Base-by-base conservation (phyloP, 2,797 vertebrate genomes). In the Dendrocincla tyrannina region DNA sequence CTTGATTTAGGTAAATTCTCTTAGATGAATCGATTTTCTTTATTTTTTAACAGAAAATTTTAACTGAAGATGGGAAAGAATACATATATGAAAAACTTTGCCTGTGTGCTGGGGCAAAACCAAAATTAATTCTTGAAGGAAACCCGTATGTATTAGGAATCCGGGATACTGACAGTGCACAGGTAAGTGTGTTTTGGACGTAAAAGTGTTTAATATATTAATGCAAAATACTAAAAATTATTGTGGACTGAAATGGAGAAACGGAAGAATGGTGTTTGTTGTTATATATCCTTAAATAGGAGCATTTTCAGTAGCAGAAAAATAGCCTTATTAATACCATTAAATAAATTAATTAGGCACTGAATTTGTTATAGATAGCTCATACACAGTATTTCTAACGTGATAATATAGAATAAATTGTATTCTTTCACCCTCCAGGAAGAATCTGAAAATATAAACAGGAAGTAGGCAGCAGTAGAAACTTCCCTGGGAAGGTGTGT, bases 111-210 rank as follows among this genome's bases (percentile, higher is more conserved):
- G 99, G 99, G 56, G 99, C 97, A 46, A 98, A 97, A 95, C 99
- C 99, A 1, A 99, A 99, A 88, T 96, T 99, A 89, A 98, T 99
- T 30, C 96, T 91, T 33, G 96, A 98, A 91, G 98, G 98, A 85
- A 99, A 98, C 84, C 98, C 98, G 0, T 97, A 98, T 27, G 98
- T 99, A 3, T 91, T 99, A 82, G 99, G 99, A 59, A 99, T 99
- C 96, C 98, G 99, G 9, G 99, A 99, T 97, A 99, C 99, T 37
- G 99, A 99, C 97, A 99, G 99, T 20, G 99, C 98, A 46, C 98
- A 98, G 99, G 99, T 99, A 98, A 96, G 35, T 15, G 39, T 32
- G 10, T 6, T 83, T 87, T 68, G 32, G 49, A n/a, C 27, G n/a
- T 85, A 3, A 0, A 42, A 70, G 18, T 47, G 6, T 70, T 2